Evolutionary conservation across 2,888 invertebrate genomes (phyloP).

Genomic region (Callyntrura guangdongensis): DNA sequence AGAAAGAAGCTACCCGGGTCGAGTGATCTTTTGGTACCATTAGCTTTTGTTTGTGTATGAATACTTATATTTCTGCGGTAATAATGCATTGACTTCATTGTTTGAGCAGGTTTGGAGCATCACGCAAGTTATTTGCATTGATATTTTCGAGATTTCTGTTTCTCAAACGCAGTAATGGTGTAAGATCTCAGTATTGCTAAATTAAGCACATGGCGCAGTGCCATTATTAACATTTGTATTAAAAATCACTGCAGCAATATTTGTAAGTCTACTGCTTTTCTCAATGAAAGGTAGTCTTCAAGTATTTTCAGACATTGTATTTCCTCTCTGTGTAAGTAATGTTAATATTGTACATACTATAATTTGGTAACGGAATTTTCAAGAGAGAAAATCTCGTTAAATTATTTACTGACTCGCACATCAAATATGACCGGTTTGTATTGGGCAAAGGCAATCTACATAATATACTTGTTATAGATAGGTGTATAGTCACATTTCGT

Average conservation of each 20-base stretch:
- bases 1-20: constrained; percentile 17
- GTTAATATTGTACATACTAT: no score
- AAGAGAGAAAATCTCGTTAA: neutral
- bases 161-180: no score
- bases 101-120: neutral
- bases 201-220: no score
- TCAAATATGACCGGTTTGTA: neutral
- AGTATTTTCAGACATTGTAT: no score
- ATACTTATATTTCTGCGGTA: neutral
- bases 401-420: no score
- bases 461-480: neutral
- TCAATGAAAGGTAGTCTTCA: no score
- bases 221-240: no score
- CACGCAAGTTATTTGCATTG: neutral
- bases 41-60: constrained; percentile 49
- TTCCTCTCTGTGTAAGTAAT: no score
- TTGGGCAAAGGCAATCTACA: neutral
- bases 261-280: no score
- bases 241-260: no score
- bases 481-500: neutral
- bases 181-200: no score
- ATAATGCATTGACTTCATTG: constrained; percentile 5
- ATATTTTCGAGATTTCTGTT: no score
- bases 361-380: neutral
- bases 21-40: constrained; percentile 43